Percentiles rank a stretch among this genome's conserved stretches.
phyloP scores from a whole-genome alignment of 2,797 vertebrate species.

The Bufotes viridis region DNA sequence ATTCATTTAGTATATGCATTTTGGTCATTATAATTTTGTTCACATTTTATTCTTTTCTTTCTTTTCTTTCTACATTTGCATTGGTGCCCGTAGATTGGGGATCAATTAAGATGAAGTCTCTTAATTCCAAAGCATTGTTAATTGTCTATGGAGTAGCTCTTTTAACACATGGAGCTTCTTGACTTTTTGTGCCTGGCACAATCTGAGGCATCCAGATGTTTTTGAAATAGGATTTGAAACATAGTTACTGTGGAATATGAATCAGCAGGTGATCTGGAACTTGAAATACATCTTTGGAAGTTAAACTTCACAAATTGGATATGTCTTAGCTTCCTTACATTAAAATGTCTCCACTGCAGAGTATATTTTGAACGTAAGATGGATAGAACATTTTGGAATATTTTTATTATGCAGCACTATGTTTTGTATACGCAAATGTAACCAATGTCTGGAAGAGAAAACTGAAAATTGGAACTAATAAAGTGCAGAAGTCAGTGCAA shows the following conservation, averaged over 20 bases:
- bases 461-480: conserved; percentile 54
- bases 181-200: neutral
- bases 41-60: neutral
- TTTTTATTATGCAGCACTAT: conserved; percentile 59
- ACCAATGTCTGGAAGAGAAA: conserved; percentile 61
- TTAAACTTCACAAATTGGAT: conserved; percentile 36
- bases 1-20: neutral
- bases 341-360: conserved; percentile 45
- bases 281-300: conserved; percentile 47
- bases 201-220: conserved; percentile 2
- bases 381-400: conserved; percentile 44
- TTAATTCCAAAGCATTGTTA: neutral
- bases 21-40: no score
- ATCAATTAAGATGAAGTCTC: neutral
- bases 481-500: conserved; percentile 62
- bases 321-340: conserved; percentile 44
- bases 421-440: conserved; percentile 55
- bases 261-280: conserved; percentile 45
- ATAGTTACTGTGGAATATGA: conserved; percentile 42
- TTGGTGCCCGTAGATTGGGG: neutral
- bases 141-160: neutral
- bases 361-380: conserved; percentile 40
- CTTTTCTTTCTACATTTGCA: neutral
- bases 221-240: conserved; percentile 35
- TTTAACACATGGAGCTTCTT: neutral